Evolutionary conservation across 2,113 vertebrate genomes (phyloP), one percentile per base, ranked within the genome.

Genomic region (Microcebus tavaratra): DNA sequence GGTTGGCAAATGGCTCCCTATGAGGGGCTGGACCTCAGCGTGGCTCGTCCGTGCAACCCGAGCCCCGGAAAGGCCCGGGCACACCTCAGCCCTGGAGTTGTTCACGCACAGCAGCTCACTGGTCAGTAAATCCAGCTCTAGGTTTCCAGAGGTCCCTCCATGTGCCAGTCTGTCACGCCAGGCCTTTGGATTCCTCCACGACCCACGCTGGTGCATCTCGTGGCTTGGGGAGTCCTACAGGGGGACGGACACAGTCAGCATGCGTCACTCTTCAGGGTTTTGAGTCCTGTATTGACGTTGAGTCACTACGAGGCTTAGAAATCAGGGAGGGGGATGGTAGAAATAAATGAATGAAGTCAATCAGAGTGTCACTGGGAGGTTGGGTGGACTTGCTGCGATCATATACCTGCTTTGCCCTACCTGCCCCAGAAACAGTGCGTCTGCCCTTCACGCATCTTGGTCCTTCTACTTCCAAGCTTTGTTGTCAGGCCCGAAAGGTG

Each of bases 201-300:
- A 20, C 27, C 39, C 57, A 23, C 7, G 1, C 4, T 36, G 14
- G 23, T 14, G 15, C 7, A 11, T 61, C 39, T 82, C 45, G 13
- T 0, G 1, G 5, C n/a, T 7, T 14, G 15, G n/a, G 50, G 8
- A 0, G n/a, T 61, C 17, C 45, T 23, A 1, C 3, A 1, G 1
- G 65, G 5, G 27, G 45, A 57, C 10, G 11, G 18, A 42, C n/a
- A 5, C 15, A 23, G 8, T 27, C 17, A 8, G 3, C 12, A 29
- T 91, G n/a, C 6, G 36, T 34, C 9, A 18, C 2, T 5, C 34
- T 45, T 83, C 45, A 14, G 34, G 50, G 59, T 82, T 84, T 6
- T 36, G 39, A 83, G 31, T 42, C 31, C 5, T 75, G 0, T 55
- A 12, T 48, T 20, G 65, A 67, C 9, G 39, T n/a, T 31, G 75